Evolutionary conservation across 2,113 vertebrate genomes (phyloP).

Genomic region (Arizona elegans): DNA sequence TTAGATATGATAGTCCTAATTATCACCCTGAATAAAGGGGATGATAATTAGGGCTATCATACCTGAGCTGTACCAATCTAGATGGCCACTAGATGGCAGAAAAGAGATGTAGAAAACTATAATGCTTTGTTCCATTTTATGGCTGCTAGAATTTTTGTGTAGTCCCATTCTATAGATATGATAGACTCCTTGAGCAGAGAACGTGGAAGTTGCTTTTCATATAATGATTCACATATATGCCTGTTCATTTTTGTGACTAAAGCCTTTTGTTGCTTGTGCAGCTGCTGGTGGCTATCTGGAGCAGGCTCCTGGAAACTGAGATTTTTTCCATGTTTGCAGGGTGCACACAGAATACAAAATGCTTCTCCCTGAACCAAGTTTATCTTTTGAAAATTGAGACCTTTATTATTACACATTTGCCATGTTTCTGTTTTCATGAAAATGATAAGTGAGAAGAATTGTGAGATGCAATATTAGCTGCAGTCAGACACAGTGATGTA

Average conservation of each 20-base stretch:
- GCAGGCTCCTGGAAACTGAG: background rate
- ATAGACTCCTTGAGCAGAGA: background rate
- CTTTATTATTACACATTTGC: background rate
- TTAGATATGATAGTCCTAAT: too few relatives aligned
- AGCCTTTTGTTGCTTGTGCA: background rate
- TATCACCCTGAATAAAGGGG: too few relatives aligned
- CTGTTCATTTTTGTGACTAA: background rate
- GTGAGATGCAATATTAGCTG: background rate
- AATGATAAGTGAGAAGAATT: background rate
- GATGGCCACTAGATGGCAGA: background rate
- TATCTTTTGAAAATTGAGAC: background rate
- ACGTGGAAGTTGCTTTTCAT: background rate
- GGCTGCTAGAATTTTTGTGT: background rate
- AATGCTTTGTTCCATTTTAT: background rate
- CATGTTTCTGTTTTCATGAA: background rate
- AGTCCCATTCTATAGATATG: background rate
- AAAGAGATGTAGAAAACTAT: background rate
- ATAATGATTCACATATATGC: background rate
- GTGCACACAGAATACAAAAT: background rate
- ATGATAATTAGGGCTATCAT: background rate
- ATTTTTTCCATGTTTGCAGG: background rate
- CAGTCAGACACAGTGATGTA: background rate
- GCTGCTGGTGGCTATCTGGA: background rate
- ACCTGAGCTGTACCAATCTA: background rate
- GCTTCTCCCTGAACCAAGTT: background rate